Evolutionary conservation across 2,113 vertebrate genomes (phyloP).

Genomic region (Burhinus oedicnemus): DNA sequence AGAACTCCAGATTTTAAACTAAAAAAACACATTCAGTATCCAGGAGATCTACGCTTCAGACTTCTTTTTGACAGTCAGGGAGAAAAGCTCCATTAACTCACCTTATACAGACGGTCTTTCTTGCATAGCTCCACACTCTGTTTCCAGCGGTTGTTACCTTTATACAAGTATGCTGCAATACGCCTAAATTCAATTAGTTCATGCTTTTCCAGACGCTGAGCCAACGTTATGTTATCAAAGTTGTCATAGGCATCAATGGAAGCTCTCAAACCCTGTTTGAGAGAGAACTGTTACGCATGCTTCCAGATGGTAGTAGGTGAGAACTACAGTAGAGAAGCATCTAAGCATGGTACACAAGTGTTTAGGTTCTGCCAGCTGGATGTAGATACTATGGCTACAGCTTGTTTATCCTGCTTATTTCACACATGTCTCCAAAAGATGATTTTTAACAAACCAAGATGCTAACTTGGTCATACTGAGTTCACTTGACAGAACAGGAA

Average conservation of each 20-base stretch:
- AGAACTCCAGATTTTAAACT: neutral
- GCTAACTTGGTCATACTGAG: neutral
- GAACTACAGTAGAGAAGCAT: neutral
- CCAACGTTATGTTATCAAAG: slow-evolving; percentile 88
- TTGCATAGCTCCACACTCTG: slow-evolving; percentile 94
- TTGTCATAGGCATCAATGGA: slow-evolving; percentile 91
- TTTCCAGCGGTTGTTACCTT: slow-evolving; percentile 89
- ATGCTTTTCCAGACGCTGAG: slow-evolving; percentile 88
- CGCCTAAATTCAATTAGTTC: slow-evolving; percentile 90
- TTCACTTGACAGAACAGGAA: neutral
- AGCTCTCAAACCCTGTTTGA: slow-evolving; percentile 83
- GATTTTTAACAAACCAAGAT: neutral
- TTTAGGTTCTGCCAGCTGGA: neutral
- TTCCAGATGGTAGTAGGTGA: neutral
- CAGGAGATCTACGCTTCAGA: neutral
- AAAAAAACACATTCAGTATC: neutral
- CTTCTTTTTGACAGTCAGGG: neutral
- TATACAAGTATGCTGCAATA: slow-evolving; percentile 90
- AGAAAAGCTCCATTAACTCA: slow-evolving; percentile 15
- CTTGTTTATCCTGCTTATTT: neutral
- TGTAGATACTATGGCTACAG: neutral
- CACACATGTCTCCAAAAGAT: neutral
- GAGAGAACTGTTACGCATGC: neutral
- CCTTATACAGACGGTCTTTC: slow-evolving; percentile 92
- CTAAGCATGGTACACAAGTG: neutral